Evolutionary conservation across 2,113 vertebrate species (phyloP).

Genomic region (Peromyscus polionotus): DNA sequence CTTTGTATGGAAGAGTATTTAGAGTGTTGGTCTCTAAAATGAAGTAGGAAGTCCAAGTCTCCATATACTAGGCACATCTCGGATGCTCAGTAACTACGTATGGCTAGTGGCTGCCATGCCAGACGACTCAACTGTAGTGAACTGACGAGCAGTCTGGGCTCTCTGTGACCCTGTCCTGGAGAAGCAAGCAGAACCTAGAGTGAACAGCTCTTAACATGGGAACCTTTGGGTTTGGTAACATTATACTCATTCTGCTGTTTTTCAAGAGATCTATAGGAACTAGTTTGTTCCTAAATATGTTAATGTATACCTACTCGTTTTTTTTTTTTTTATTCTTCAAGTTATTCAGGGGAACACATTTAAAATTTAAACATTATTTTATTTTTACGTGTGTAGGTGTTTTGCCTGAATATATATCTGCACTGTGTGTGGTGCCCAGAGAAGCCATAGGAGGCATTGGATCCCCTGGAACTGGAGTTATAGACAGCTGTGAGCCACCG

Average conservation of each 20-base stretch:
- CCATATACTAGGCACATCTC: not conserved
- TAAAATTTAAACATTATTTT: not conserved
- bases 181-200: not conserved
- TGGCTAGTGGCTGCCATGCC: not conserved
- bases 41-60: not conserved
- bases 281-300: slow-evolving; percentile 35
- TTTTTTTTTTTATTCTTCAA: not conserved
- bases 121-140: not conserved
- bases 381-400: too few species aligned
- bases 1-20: not conserved
- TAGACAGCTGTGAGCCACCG: not conserved
- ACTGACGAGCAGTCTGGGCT: too few species aligned
- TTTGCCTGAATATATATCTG: not conserved
- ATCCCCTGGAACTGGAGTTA: not conserved
- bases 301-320: not conserved
- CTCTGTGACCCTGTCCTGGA: not conserved
- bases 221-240: not conserved
- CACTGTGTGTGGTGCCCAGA: not conserved
- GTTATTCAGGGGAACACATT: not conserved
- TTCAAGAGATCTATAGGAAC: not conserved
- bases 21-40: not conserved
- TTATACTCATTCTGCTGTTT: not conserved
- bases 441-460: not conserved
- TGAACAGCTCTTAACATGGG: not conserved
- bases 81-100: not conserved